Evolutionary conservation across 2,113 vertebrate species (phyloP), one percentile per base, ranked within the genome.

Genomic region (Chinchilla lanigera): DNA sequence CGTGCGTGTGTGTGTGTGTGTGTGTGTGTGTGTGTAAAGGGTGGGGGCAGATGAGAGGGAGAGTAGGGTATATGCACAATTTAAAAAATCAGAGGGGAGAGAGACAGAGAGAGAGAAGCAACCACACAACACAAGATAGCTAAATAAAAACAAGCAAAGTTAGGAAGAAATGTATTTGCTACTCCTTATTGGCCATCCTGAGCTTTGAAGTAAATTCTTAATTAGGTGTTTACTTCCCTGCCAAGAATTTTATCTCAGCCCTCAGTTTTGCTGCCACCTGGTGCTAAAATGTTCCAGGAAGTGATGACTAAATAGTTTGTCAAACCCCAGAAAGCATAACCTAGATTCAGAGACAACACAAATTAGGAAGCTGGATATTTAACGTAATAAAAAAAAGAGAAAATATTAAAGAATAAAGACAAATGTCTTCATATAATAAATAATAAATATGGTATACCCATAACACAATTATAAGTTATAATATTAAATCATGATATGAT

Each of bases 251-350:
- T 92, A 75, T 95, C 63, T 90, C 94, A 95, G 85, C 85, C 65
- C n/a, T 97, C 96, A 97, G 97, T 97, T 97, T 97, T 98, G 93
- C 96, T 97, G 96, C 97, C 95, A 98, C 96, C 95, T 96, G 96
- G 95, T 97, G 93, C 96, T 97, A 97, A 96, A 93, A 93, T 91
- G 30, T 94, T 97, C 84, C 87, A 94, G 95, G 47, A 95, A 90
- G 71, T 83, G 67, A 96, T 96, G 82, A 91, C 33, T 33, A 95
- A 88, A 95, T 93, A 95, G 61, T 94, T 86, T 92, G 80, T 91
- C 91, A 96, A 96, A 89, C 86, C 94, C 35, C 44, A 65, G 83
- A 94, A 97, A 80, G 26, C 47, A 80, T 82, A 86, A 71, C 61
- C 69, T 96, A 94, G 20, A 90, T 93, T 95, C 65, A 93, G 47